Evolutionary conservation across 1,140 invertebrate species (phyloP), one percentile per base, ranked within the genome.

Genomic region (Battus philenor): DNA sequence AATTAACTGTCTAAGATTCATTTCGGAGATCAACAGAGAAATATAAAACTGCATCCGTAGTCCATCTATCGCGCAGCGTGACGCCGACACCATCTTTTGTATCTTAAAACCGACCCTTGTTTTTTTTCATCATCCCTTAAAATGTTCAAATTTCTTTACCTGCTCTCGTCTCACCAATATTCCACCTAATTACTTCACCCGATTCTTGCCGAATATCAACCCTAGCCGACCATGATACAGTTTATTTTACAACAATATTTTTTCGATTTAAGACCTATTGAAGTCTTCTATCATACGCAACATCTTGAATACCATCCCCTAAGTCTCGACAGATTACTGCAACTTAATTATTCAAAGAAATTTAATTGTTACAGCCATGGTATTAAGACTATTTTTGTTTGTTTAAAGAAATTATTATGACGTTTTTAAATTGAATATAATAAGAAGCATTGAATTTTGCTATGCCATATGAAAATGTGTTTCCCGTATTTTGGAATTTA

Each of bases 101-200:
- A n/a, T n/a, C n/a, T n/a, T 80, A 72, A 67, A 76, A 65, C 58
- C 75, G 77, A 81, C 76, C 80, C 78, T 79, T 73, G 64, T 74
- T 85, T 85, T 83, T 83, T 82, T 71, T 44, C 49, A 63, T 69
- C 76, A 79, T 77, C 76, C 80, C 80, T 82, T 65, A 65, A 71
- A 83, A 77, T 69, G 72, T 81, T 82, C 69, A 63, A 81, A 85
- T 82, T 85, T 85, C 76, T 81, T 67, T 85, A 85, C 80, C 80
- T 85, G 80, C 73, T 55, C 54, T 27, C 52, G 68, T 57, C 59
- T 59, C 49, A 57, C 47, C 29, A 24, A 32, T 26, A 33, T 4
- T 18, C 16, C 9, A 24, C 34, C 39, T 2, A 54, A 68, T 24
- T 47, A 54, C 32, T 32, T 3, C 3, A 5, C 34, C 24, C 0